These are phyloP conservation scores for Jaculus jaculus DNA, from an alignment of 2,113 vertebrate species.

Conservation along the genomic window DNA sequence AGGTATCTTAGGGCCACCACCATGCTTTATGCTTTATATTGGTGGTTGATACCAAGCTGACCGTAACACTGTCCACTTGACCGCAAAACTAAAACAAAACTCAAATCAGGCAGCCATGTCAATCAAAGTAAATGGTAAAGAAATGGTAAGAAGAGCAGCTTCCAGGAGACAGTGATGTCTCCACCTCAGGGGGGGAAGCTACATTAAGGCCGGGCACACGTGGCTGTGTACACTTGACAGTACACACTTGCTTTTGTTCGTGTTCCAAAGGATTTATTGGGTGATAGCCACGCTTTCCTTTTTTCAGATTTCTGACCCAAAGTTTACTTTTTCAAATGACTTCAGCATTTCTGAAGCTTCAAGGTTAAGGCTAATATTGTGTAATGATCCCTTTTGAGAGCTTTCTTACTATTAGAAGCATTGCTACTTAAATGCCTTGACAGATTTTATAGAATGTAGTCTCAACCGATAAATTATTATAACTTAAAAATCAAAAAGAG, in stretches of 20 bases:
- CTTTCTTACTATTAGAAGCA: neutral
- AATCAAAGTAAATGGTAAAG: neutral
- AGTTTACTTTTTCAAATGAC: neutral
- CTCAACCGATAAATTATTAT: neutral
- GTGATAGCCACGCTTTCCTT: neutral
- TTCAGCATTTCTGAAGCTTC: neutral
- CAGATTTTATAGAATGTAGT: neutral
- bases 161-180: neutral
- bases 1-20: neutral
- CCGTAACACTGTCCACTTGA: slow-evolving; percentile 12
- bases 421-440: neutral
- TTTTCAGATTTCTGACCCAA: neutral
- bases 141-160: neutral
- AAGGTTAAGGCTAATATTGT: neutral
- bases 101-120: neutral
- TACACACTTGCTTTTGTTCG: neutral
- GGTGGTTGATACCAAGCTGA: neutral
- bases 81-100: neutral
- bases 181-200: neutral
- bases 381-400: neutral
- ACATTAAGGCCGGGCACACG: no score
- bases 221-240: no score
- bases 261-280: neutral
- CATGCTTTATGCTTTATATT: neutral
- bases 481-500: slow-evolving; percentile 22